phyloP scores from a whole-genome alignment of 2,113 vertebrate species.

The Elgaria multicarinata region DNA sequence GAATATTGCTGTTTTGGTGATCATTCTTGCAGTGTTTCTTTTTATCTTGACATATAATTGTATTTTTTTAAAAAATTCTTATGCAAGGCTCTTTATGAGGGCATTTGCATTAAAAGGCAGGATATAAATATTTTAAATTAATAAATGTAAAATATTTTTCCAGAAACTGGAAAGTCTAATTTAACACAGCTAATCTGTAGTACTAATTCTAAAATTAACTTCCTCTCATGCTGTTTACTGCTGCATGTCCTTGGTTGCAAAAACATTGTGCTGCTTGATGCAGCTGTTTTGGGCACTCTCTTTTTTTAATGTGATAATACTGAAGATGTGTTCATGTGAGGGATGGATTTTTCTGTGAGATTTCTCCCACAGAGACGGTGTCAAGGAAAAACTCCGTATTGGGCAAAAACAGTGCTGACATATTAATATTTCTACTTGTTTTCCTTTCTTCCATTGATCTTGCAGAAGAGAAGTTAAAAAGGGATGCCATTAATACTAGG shows the following conservation, averaged over 20 bases:
- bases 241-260: slow-evolving; percentile 22
- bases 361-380: neutral
- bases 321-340: neutral
- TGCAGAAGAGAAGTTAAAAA: neutral
- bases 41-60: neutral
- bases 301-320: neutral
- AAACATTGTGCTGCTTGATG: neutral
- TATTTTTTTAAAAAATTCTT: neutral
- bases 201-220: neutral
- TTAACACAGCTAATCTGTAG: accelerated
- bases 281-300: neutral
- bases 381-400: neutral
- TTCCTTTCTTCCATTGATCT: slow-evolving; percentile 12
- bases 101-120: neutral
- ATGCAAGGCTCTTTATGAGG: too few species aligned
- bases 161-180: neutral
- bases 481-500: neutral
- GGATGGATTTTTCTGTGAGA: neutral
- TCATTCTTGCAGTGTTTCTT: neutral
- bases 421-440: neutral
- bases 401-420: neutral
- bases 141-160: neutral
- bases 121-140: neutral
- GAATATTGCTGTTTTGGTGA: neutral
- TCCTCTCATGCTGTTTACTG: slow-evolving; percentile 6